Base-by-base conservation (phyloP, 2,113 vertebrate species). In the Ammospiza nelsoni region DNA sequence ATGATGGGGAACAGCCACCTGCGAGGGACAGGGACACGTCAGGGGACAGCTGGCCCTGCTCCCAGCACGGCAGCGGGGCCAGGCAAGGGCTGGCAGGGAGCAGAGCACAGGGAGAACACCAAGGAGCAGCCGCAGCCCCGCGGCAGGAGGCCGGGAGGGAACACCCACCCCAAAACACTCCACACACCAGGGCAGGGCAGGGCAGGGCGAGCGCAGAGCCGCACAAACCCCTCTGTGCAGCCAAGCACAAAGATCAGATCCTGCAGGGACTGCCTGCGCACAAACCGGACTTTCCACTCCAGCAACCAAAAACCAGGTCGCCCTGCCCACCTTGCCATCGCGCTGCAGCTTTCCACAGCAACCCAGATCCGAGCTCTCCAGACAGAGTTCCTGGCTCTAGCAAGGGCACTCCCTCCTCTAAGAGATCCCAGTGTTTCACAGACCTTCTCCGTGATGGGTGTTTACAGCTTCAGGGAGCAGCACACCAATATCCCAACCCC, bases 1-100 rank as follows among this genome's bases (percentile, higher is more conserved):
- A 99, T 99, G 95, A 99, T 98, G 1, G 99, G 99, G 80, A 99
- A 98, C 73, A 99, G 97, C 99, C 99, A 99, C 89, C 99, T 99
- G 92, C 27, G 23, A 27, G 61, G 51, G 39, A 88, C 7, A 41
- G 21, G 0, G 2, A 86, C 29, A 18, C 1, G 0, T 91, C 59
- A 79, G 65, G 1, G 48, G 44, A 12, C 11, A 7, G 7, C 19
- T 15, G 48, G 5, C 37, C 75, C 25, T 2, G 2, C 15, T 5
- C 23, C 1, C 41, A 9, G 1, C 33, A 6, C 5, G 2, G 49
- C 20, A 11, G 7, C 19, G 9, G 27, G 68, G 65, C 23, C 65
- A 29, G 48, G 39, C 6, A 20, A 2, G 41, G 73, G 33, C 63
- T 33, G 73, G 31, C 2, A 21, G 6, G 29, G 18, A 9, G 4